phyloP scores from a whole-genome alignment of 2,888 invertebrate genomes.

The Cordilura impudica region DNA sequence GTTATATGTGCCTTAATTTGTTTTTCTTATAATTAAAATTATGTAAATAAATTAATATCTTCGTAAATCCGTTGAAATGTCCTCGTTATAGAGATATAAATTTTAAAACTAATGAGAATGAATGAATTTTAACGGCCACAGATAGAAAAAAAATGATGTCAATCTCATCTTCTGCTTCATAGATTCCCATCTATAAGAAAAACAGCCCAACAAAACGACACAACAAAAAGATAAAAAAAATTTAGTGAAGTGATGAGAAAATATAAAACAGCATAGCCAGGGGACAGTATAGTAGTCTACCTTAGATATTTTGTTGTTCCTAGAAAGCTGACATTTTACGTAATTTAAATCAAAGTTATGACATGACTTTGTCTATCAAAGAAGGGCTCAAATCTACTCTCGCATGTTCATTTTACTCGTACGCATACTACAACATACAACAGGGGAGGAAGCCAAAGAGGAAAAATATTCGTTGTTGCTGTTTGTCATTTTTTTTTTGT shows the following conservation, averaged over 20 bases:
- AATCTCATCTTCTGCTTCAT: not conserved
- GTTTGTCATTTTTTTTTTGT: constrained; percentile 5
- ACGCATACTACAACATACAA: not conserved
- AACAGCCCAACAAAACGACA: not conserved
- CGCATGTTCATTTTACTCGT: constrained; percentile 1
- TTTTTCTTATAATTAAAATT: not conserved
- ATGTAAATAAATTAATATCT: not conserved
- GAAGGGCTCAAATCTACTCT: constrained; percentile 8
- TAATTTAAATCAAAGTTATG: constrained; percentile 70
- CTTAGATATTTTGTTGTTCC: constrained; percentile 10
- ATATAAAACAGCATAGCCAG: constrained; percentile 25
- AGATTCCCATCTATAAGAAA: not conserved
- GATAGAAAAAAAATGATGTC: not conserved
- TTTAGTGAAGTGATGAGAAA: constrained; percentile 34
- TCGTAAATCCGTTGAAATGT: not conserved
- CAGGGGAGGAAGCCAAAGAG: constrained; percentile 14
- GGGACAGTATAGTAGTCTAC: constrained; percentile 35
- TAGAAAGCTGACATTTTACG: constrained; percentile 43
- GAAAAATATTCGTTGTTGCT: constrained; percentile 17
- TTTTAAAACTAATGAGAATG: not conserved
- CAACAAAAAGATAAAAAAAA: not conserved
- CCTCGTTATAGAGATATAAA: not conserved
- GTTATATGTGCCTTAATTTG: no score
- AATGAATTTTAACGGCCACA: constrained; percentile 12
- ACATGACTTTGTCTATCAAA: constrained; percentile 73